Percentiles rank a stretch among this genome's conserved stretches.
Conservation (phyloP, 2,888 invertebrate species). For the Drosophila formosana region DNA sequence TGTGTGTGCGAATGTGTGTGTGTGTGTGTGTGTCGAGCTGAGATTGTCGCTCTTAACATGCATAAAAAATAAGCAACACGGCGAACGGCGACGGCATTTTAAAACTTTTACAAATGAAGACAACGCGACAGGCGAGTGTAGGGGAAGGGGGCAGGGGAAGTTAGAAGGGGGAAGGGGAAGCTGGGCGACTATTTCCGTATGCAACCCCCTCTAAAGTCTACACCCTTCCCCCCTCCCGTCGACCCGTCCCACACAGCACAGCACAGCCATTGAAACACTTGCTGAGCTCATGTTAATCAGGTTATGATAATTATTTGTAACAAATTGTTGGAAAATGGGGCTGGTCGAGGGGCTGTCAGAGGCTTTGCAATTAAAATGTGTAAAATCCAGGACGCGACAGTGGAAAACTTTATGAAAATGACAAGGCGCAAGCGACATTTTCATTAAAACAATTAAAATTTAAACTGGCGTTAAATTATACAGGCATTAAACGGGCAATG, state of each 20-base stretch:
- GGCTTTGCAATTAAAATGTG: slow-evolving; percentile 78
- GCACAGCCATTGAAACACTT: slow-evolving; percentile 48
- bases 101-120: slow-evolving; percentile 77
- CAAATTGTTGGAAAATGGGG: slow-evolving; percentile 78
- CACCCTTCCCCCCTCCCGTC: not conserved
- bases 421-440: slow-evolving; percentile 79
- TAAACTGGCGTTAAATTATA: slow-evolving; percentile 84
- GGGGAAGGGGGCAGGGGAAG: not conserved
- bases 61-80: slow-evolving; percentile 78
- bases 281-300: slow-evolving; percentile 85
- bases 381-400: slow-evolving; percentile 63
- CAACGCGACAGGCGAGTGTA: slow-evolving; percentile 37
- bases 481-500: slow-evolving; percentile 75
- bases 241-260: slow-evolving; percentile 7
- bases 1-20: slow-evolving; percentile 34
- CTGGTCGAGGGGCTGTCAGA: slow-evolving; percentile 23
- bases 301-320: slow-evolving; percentile 85
- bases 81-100: slow-evolving; percentile 69
- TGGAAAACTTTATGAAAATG: slow-evolving; percentile 77
- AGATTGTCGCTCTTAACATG: slow-evolving; percentile 80
- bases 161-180: not conserved
- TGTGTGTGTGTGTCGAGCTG: slow-evolving; percentile 57
- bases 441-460: slow-evolving; percentile 83
- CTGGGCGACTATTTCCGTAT: slow-evolving; percentile 60
- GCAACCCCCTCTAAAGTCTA: slow-evolving; percentile 12